Evolutionary conservation across 2,888 invertebrate species (phyloP), one percentile per base, ranked within the genome.

Genomic region (Perithous albicinctus): DNA sequence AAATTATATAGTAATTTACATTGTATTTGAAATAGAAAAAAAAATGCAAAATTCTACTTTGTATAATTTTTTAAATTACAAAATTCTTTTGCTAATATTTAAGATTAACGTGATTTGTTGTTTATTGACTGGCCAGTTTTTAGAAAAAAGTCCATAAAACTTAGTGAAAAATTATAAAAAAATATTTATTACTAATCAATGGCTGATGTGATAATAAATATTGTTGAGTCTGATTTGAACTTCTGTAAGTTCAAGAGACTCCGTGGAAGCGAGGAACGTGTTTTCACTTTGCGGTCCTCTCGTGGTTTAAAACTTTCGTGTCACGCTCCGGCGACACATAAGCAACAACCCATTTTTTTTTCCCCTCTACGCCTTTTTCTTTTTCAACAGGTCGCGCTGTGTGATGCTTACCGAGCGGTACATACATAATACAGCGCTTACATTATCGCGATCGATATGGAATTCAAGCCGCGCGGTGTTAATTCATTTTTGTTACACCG

Each of bases 221-320:
- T 54, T 54, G 7, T 8, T 10, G 51, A 56, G 32, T 1, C 1
- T 18, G 0, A 15, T 35, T 59, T 59, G 8, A 35, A 59, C 18
- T 12, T 12, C 6, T n/a, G 6, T 7, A 61, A 10, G 0, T 38
- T 35, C 20, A 4, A 35, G 20, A 32, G 15, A 1, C 38, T 10
- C 18, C n/a, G n/a, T n/a, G n/a, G 18, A 38, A 3, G 18, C 61
- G 10, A 18, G 18, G n/a, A 10, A 38, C 10, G 26, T 54, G 41
- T 48, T 74, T 48, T 63, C 51, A 41, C 35, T 26, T 18, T 18
- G 41, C 26, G 29, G 18, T 74, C 64, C 51, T n/a, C n/a, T n/a
- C n/a, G n/a, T n/a, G n/a, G n/a, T n/a, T n/a, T 64, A 4, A 18
- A 74, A 74, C 64, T 64, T 74, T 74, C 51, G 51, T 64, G 48